Percentiles rank a stretch among this genome's conserved stretches.
Evolutionary conservation across 2,113 vertebrate genomes (phyloP).

Genomic region (Macaca fascicularis): T2T-MFA8v1.1 NC_088395.1:82183501-82184000

Average conservation of each 20-base stretch:
- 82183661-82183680: conserved; percentile 73
- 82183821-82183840: neutral
- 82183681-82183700: conserved; percentile 65
- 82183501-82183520: conserved; percentile 50
- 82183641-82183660: conserved; percentile 59
- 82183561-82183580: neutral
- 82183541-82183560: conserved; percentile 27
- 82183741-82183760: conserved; percentile 33
- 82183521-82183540: conserved; percentile 52
- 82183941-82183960: neutral
- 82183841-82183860: neutral
- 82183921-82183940: conserved; percentile 19
- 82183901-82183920: neutral
- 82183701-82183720: neutral
- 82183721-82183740: conserved; percentile 60
- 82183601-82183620: conserved; percentile 62
- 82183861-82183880: neutral
- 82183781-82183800: conserved; percentile 15
- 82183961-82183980: conserved; percentile 14
- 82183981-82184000: neutral
- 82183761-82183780: neutral
- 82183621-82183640: conserved; percentile 77
- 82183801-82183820: neutral
- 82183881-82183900: neutral
- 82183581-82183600: conserved; percentile 37